Conservation (phyloP, 2,888 invertebrate species). For the Macrophya annulata region DNA sequence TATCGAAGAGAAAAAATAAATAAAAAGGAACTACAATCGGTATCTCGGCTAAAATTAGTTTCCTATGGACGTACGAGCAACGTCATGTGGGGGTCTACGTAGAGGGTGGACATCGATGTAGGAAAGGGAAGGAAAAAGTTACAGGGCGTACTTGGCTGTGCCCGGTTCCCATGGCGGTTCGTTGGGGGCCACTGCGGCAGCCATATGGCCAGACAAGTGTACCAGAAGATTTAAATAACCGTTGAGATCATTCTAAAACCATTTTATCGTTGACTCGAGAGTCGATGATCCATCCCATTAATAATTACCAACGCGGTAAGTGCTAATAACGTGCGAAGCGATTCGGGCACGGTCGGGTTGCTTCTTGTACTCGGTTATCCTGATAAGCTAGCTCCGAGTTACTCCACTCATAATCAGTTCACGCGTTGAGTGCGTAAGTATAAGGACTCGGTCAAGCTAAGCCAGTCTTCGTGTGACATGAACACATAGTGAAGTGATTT, state of each 20-base stretch:
- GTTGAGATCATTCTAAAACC: constrained; percentile 65
- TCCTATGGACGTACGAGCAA: constrained; percentile 70
- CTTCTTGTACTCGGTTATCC: constrained; percentile 42
- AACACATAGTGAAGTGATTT: not conserved
- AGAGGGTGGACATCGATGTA: constrained; percentile 50
- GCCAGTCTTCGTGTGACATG: not conserved
- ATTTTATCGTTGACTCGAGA: constrained; percentile 38
- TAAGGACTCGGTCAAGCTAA: not conserved
- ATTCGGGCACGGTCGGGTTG: constrained; percentile 32
- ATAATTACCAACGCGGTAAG: constrained; percentile 8
- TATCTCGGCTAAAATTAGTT: constrained; percentile 71
- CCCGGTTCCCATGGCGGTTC: constrained; percentile 79
- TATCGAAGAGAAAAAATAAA: constrained; percentile 66
- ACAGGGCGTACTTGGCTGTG: constrained; percentile 64
- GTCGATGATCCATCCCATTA: constrained; percentile 31
- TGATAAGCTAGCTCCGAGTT: not conserved
- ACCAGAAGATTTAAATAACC: constrained; percentile 79
- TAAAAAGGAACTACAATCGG: constrained; percentile 60
- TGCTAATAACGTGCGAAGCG: constrained; percentile 4
- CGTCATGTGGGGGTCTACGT: constrained; percentile 67
- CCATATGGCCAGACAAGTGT: constrained; percentile 78
- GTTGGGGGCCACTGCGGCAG: constrained; percentile 76
- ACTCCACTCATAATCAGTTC: constrained; percentile 32
- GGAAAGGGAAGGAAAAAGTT: constrained; percentile 64
- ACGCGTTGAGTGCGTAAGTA: constrained; percentile 39